A percentile compares a stretch with the other conserved stretches of the same genome.
phyloP scores from a whole-genome alignment of 2,888 invertebrate species.

The Meta bourneti region DNA sequence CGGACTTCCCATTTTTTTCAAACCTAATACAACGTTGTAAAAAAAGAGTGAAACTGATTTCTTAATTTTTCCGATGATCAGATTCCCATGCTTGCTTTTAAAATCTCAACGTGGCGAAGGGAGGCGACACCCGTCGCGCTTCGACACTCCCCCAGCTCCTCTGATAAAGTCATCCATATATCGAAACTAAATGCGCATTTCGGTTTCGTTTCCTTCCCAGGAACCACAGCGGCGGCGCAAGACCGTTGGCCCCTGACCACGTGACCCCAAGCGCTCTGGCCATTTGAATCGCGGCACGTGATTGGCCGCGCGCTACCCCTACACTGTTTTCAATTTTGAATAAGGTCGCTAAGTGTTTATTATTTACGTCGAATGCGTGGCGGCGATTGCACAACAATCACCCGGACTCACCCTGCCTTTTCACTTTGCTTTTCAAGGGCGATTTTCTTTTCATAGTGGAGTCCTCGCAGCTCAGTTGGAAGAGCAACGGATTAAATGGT shows the following conservation, averaged over 20 bases:
- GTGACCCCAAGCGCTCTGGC: constrained; percentile 22
- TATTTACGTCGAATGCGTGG: neutral
- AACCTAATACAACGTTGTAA: no score
- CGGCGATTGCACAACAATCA: no score
- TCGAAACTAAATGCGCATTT: constrained; percentile 39
- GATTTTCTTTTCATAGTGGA: no score
- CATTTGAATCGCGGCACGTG: constrained; percentile 19
- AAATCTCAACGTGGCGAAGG: neutral
- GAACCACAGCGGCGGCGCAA: constrained; percentile 2
- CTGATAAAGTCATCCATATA: neutral
- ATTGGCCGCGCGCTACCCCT: constrained; percentile 55
- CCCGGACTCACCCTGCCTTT: no score
- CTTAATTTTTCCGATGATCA: no score
- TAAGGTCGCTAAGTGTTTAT: neutral
- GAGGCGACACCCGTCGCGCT: neutral
- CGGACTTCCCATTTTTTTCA: no score
- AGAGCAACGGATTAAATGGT: no score
- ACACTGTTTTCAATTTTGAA: constrained; percentile 18
- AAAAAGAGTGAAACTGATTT: no score
- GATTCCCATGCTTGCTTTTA: neutral
- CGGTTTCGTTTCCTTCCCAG: constrained; percentile 64
- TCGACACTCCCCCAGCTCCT: no score
- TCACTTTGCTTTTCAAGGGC: no score
- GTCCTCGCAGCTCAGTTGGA: no score
- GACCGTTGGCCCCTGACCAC: constrained; percentile 60